These are phyloP conservation scores for Alosa alosa DNA, from an alignment of 2,113 vertebrate genomes.

Conservation along the genomic window DNA sequence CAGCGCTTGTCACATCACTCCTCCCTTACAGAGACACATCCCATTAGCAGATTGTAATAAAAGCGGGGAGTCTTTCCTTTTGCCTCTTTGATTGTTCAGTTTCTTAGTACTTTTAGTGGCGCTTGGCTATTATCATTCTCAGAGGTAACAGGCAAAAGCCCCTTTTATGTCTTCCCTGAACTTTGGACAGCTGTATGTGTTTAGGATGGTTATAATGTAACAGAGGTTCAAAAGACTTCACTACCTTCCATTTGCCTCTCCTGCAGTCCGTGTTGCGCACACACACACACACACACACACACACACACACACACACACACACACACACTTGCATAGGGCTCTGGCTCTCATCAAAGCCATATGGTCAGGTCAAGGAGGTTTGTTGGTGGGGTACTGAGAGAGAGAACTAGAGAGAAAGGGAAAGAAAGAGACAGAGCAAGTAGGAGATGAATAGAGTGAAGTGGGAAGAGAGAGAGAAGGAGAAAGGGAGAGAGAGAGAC, in stretches of 20 bases:
- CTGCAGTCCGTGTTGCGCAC: slow-evolving; percentile 76
- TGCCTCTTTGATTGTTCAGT: slow-evolving; percentile 69
- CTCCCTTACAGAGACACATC: slow-evolving; percentile 62
- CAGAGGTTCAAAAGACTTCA: slow-evolving; percentile 81
- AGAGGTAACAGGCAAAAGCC: slow-evolving; percentile 68
- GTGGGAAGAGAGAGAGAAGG: neutral
- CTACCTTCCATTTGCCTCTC: slow-evolving; percentile 80
- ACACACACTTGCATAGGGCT: slow-evolving; percentile 74
- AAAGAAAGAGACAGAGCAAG: neutral
- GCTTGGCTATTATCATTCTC: slow-evolving; percentile 73
- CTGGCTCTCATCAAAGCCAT: slow-evolving; percentile 80
- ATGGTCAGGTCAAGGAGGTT: slow-evolving; percentile 62
- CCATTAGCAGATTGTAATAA: slow-evolving; percentile 72
- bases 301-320: slow-evolving; percentile 75
- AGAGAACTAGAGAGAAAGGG: slow-evolving; percentile 38
- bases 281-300: slow-evolving; percentile 74
- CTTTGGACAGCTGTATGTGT: slow-evolving; percentile 81
- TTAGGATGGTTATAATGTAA: slow-evolving; percentile 81
- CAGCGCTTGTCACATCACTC: slow-evolving; percentile 53
- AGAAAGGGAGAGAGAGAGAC: neutral
- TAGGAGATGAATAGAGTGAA: neutral
- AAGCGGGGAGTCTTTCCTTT: slow-evolving; percentile 65
- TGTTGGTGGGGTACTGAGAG: slow-evolving; percentile 53
- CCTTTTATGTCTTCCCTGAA: slow-evolving; percentile 77
- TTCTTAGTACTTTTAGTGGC: slow-evolving; percentile 74